Conservation (phyloP, 1,140 invertebrate genomes). For the Artemia franciscana region DNA sequence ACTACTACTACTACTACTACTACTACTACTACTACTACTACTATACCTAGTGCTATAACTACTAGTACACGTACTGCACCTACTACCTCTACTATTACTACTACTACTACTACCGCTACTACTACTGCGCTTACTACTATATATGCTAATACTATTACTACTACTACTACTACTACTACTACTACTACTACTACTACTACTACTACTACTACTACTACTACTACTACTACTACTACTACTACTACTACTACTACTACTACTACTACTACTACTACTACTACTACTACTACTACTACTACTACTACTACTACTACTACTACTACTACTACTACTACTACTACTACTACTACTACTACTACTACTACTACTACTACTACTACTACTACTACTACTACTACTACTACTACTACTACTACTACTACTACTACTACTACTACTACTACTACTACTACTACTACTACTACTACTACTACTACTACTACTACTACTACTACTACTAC, state of each 20-base stretch:
- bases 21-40: constrained; percentile 2
- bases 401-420: constrained; percentile 2
- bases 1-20: constrained; percentile 2
- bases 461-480: not conserved
- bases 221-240: not conserved
- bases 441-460: constrained; percentile 4
- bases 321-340: no score
- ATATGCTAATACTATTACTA: no score
- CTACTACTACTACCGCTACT: not conserved
- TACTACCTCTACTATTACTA: not conserved
- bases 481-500: not conserved
- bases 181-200: constrained; percentile 1
- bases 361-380: no score
- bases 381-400: constrained; percentile 5
- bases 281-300: constrained; percentile 3
- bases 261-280: constrained; percentile 2
- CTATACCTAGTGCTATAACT: not conserved
- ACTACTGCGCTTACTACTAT: constrained; percentile 1
- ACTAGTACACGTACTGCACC: constrained; percentile 1
- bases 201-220: not conserved
- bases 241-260: not conserved
- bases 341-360: no score
- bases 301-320: constrained; percentile 4
- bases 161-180: not conserved
- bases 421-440: not conserved